Evolutionary conservation across 2,888 invertebrate genomes (phyloP), one percentile per base, ranked within the genome.

Genomic region (Cenopis cana): DNA sequence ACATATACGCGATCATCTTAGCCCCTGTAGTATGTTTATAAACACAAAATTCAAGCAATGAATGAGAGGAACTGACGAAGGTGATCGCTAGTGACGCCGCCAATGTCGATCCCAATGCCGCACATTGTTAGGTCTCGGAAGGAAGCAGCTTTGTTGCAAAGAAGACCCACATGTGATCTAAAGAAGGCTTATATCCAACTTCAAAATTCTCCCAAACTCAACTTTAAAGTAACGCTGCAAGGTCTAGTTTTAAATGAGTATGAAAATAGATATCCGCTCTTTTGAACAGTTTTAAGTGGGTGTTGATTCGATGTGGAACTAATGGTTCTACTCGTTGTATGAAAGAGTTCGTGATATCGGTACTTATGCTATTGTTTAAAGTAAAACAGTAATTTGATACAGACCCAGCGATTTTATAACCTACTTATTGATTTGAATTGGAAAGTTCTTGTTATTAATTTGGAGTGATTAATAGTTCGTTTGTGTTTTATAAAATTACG

Each of bases 51-150:
- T 18, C 33, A 41, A 24, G 59, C 14, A 38, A 46, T 68, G 68
- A 69, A 72, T 72, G 59, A 60, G 59, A 72, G 72, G 72, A 72
- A 72, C 72, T 46, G 65, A 20, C 64, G 68, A 72, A 72, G 72
- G 68, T 52, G 62, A 59, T 55, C 55, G 50, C 65, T 70, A 65
- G 70, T 59, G 41, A 52, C 70, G 64, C 38, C 38, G 57, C 72
- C 72, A 72, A 72, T 72, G 72, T 68, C 72, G 72, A 10, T 0
- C 50, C 50, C 72, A 72, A 72, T 72, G 72, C 72, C 72, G 61
- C 11, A n/a, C 59, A 68, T 68, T 68, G 67, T 68, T 68, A 59
- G 36, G 5, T 61, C 20, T 68, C 67, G 67, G 67, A 68, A 68
- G 67, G 67, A 68, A 68, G 67, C 57, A 11, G 46, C 24, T 33